Percentiles rank a stretch among this genome's conserved stretches.
Conservation (phyloP, 2,113 vertebrate species). For the Argyrosomus japonicus region DNA sequence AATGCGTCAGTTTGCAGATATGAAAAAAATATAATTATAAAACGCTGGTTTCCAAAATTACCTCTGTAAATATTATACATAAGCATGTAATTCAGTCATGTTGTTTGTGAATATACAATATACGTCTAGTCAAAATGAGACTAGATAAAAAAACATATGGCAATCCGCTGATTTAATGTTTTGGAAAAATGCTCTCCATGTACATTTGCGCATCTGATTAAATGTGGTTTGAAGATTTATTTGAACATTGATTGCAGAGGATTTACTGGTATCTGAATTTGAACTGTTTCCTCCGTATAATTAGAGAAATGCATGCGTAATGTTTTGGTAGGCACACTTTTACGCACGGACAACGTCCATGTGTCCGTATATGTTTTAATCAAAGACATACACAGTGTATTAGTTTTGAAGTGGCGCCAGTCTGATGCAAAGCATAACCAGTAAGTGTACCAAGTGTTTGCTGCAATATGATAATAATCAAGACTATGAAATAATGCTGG, state of each 20-base stretch:
- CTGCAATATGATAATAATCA: constrained; percentile 22
- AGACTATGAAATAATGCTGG: constrained; percentile 31
- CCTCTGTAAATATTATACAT: background rate
- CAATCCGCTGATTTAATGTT: constrained; percentile 9
- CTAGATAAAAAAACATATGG: background rate
- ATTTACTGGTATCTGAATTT: background rate
- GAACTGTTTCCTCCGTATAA: background rate
- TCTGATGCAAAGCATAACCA: background rate
- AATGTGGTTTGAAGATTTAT: background rate
- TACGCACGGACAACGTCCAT: constrained; percentile 20
- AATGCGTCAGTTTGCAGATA: background rate
- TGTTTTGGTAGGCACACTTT: background rate
- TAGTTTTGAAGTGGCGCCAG: background rate
- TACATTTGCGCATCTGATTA: constrained; percentile 34
- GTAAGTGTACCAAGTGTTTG: constrained; percentile 19
- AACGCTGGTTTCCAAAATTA: background rate
- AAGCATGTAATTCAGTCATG: background rate
- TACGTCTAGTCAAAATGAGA: background rate
- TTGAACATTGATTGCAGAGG: background rate
- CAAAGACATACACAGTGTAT: background rate
- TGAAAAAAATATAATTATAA: background rate
- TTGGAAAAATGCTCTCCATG: background rate
- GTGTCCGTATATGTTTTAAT: background rate
- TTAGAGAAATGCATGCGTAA: background rate
- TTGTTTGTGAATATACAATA: background rate